Percentiles rank a stretch among this genome's conserved stretches.
phyloP scores from a whole-genome alignment of 2,888 invertebrate species.

The Macrosiphum euphorbiae region DNA sequence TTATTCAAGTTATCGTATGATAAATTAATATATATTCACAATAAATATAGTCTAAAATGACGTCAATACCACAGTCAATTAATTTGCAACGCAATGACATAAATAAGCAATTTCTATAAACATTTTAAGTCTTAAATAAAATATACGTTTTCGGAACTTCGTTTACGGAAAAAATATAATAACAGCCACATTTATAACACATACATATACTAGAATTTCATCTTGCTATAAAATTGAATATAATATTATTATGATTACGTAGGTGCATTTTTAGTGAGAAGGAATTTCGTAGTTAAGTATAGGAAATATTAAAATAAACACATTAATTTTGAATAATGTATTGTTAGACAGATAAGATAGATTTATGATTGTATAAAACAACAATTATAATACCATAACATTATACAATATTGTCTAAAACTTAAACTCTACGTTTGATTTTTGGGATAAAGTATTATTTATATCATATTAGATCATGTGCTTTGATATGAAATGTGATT shows the following conservation, averaged over 20 bases:
- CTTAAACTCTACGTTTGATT: neutral
- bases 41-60: neutral
- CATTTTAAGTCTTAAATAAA: neutral
- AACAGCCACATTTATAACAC: neutral
- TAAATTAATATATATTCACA: neutral
- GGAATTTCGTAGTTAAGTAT: neutral
- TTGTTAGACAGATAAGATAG: neutral
- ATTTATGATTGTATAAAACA: neutral
- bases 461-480: neutral
- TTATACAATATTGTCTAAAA: neutral
- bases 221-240: neutral
- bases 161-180: neutral
- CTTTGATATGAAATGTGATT: neutral
- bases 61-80: neutral
- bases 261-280: neutral
- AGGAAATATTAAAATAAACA: neutral
- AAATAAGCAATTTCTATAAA: neutral
- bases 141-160: no score
- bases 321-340: neutral
- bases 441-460: neutral
- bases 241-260: neutral
- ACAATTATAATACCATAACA: neutral
- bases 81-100: neutral
- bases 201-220: neutral
- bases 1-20: neutral